Evolutionary conservation across 2,888 invertebrate species (phyloP).

Genomic region (Drosophila melanosoma): DNA sequence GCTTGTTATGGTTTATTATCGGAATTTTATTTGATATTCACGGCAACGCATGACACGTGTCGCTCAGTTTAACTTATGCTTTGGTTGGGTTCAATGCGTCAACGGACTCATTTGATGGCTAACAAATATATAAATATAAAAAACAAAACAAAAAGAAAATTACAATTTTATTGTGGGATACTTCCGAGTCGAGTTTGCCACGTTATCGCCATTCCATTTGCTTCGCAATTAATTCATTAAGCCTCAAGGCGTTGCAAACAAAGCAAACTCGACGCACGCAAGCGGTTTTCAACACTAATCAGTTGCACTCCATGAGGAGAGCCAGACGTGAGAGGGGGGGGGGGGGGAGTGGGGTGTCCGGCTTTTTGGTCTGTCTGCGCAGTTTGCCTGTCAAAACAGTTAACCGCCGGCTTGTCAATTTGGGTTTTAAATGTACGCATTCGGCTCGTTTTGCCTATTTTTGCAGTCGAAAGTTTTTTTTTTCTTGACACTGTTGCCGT

Average conservation of each 20-base stretch:
- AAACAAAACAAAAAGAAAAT: background rate
- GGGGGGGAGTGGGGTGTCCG: background rate
- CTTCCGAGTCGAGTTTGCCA: background rate
- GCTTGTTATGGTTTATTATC: conserved; percentile 49
- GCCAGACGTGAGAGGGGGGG: background rate
- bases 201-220: conserved; percentile 19
- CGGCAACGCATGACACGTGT: background rate
- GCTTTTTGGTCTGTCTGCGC: conserved; percentile 11
- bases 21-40: conserved; percentile 23
- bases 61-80: background rate
- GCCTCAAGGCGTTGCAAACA: conserved; percentile 47
- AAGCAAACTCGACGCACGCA: conserved; percentile 47
- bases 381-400: conserved; percentile 55
- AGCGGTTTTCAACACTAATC: conserved; percentile 60
- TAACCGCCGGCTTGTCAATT: conserved; percentile 56
- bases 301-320: conserved; percentile 47
- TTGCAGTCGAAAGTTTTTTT: conserved; percentile 40
- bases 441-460: conserved; percentile 23
- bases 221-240: conserved; percentile 64
- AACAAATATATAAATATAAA: background rate
- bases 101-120: background rate
- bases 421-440: conserved; percentile 44
- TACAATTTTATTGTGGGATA: conserved; percentile 1
- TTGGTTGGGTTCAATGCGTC: background rate
- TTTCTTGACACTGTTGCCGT: conserved; percentile 38